Evolutionary conservation across 2,797 vertebrate genomes (phyloP).

Genomic region (Hipposideros larvatus): DNA sequence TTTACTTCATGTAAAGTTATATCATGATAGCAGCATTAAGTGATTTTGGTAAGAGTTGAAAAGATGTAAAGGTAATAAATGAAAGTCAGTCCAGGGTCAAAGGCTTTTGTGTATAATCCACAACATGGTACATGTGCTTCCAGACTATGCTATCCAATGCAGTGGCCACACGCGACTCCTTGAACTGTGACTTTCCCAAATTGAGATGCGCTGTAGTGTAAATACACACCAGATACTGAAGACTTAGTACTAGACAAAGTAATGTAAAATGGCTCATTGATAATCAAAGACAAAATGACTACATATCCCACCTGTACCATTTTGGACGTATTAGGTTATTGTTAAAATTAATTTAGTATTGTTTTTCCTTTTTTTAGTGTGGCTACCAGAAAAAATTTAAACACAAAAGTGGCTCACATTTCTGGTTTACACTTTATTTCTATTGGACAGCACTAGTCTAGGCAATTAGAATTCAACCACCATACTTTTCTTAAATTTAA

Average conservation of each 20-base stretch:
- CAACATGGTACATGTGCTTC: background rate
- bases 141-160: background rate
- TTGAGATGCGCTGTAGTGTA: background rate
- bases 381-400: background rate
- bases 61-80: background rate
- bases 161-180: background rate
- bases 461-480: background rate
- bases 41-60: background rate
- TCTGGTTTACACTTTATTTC: constrained; percentile 48
- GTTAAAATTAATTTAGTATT: background rate
- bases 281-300: background rate
- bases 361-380: constrained; percentile 51
- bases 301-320: background rate
- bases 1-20: background rate
- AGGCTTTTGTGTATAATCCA: background rate
- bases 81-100: background rate
- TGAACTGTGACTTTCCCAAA: background rate
- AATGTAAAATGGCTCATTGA: background rate
- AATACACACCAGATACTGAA: background rate
- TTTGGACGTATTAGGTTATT: background rate
- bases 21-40: too few relatives aligned
- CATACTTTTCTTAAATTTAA: constrained; percentile 60
- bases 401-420: background rate
- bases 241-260: background rate
- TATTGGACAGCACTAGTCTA: constrained; percentile 1